phyloP scores from a whole-genome alignment of 1,140 invertebrate species.

The Drosophila repletoides region DNA sequence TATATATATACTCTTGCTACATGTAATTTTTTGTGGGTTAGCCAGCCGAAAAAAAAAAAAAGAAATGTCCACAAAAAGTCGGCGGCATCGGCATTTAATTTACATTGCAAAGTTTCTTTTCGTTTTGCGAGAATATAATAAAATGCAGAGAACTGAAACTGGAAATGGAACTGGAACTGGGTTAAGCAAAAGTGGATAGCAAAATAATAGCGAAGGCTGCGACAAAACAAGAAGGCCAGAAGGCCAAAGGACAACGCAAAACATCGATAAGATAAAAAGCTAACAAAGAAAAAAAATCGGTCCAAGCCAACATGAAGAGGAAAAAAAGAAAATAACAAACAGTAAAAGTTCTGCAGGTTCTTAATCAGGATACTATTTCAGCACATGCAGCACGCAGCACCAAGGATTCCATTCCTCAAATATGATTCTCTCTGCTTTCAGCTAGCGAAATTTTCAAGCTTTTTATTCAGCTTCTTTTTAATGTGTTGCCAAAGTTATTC shows the following conservation, averaged over 20 bases:
- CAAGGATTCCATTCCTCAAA: neutral
- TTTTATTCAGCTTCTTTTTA: too few species aligned
- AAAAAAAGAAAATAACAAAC: neutral
- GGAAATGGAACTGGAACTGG: constrained; percentile 51
- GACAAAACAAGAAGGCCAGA: constrained; percentile 20
- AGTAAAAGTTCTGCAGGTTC: constrained; percentile 40
- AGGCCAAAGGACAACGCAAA: constrained; percentile 22
- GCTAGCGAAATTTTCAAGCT: too few species aligned
- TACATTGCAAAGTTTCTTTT: constrained; percentile 75
- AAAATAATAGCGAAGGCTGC: constrained; percentile 20
- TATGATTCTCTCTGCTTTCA: neutral
- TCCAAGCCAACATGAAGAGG: neutral
- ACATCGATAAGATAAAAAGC: constrained; percentile 57
- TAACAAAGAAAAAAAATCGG: constrained; percentile 22
- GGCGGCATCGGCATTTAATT: constrained; percentile 70
- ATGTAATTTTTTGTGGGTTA: constrained; percentile 29
- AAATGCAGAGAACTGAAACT: constrained; percentile 48
- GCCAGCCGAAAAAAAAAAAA: constrained; percentile 7
- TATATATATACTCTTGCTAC: constrained; percentile 14
- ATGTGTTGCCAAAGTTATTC: too few species aligned
- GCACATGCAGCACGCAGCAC: constrained; percentile 3
- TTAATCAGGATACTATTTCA: constrained; percentile 39
- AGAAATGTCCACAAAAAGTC: constrained; percentile 65
- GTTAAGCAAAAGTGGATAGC: constrained; percentile 52
- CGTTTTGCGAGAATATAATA: constrained; percentile 53